Evolutionary conservation across 2,113 vertebrate species (phyloP), one percentile per base, ranked within the genome.

Genomic region (Centropus bengalensis): DNA sequence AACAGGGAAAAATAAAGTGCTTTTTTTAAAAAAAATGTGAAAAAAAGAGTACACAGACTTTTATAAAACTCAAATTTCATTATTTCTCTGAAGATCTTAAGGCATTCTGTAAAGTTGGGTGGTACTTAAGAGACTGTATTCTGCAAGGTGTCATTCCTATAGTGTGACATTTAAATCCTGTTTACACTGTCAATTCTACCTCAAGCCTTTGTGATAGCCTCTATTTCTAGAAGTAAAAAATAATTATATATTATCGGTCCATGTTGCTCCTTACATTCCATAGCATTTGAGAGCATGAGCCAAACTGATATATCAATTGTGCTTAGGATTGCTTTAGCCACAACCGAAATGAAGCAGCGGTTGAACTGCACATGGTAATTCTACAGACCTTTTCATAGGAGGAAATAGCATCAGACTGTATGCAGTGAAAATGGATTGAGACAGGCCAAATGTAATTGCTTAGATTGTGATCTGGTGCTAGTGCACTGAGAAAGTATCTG

Each of bases 171-270:
- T 71, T 38, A 89, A 76, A 63, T 70, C 82, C 83, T 74, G 44
- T 82, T 89, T 85, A 63, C 2, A 1, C 74, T 91, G 81, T 83
- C 91, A 88, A 60, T 22, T 89, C 77, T 91, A 88, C 94, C 85
- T 63, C 3, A 14, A 84, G 79, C 19, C 55, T 82, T 86, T 86
- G 14, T 75, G 77, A 42, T 20, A 92, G n/a, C 64, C 74, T 85
- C 44, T 76, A 30, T 67, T 85, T 81, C 86, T 70, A 86, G 78
- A 80, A 58, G 47, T 80, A 45, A 77, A 85, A 79, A 93, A 91
- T 93, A 95, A 94, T 86, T 94, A 84, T 64, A 76, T 2, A 76
- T 63, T 80, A 82, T 81, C 52, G 49, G 26, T 83, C 91, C 80
- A 42, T 70, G 75, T 94, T 1, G 0, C 85, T 91, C 89, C 89